Evolutionary conservation across 2,797 vertebrate species (phyloP).

Genomic region (Lithobates sylvaticus): DNA sequence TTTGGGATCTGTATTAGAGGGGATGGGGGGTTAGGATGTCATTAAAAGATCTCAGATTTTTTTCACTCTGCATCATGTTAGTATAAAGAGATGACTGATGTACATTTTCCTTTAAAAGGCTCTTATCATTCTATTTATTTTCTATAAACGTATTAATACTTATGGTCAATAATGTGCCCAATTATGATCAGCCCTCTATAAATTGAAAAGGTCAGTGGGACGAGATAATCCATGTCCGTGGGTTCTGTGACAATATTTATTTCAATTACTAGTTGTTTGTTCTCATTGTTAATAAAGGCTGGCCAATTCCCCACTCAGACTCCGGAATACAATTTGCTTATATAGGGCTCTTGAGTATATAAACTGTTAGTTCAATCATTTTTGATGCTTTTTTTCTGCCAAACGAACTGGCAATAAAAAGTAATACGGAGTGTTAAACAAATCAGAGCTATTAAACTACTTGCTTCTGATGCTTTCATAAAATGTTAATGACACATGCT

Average conservation of each 20-base stretch:
- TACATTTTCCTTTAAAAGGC: neutral
- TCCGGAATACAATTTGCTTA: conserved; percentile 60
- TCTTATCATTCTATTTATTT: neutral
- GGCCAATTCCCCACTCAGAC: conserved; percentile 59
- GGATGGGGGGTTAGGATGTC: neutral
- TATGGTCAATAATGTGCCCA: neutral
- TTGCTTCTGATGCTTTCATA: conserved; percentile 67
- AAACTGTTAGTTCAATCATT: conserved; percentile 37
- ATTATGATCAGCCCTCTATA: neutral
- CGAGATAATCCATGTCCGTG: conserved; percentile 5
- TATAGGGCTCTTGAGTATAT: conserved; percentile 62
- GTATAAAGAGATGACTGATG: no score
- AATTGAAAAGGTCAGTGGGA: neutral
- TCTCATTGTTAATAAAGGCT: conserved; percentile 59
- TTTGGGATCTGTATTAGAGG: neutral
- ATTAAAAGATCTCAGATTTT: neutral
- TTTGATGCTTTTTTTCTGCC: conserved; percentile 67
- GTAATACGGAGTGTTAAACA: conserved; percentile 65
- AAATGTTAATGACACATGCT: conserved; percentile 67
- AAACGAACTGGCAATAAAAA: conserved; percentile 69
- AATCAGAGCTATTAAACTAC: conserved; percentile 63
- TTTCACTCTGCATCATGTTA: no score
- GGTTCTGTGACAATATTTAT: conserved; percentile 12
- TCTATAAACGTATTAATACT: neutral
- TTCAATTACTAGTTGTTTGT: conserved; percentile 38